Conservation (phyloP, 1,140 invertebrate species). For the Cydia amplana region DNA sequence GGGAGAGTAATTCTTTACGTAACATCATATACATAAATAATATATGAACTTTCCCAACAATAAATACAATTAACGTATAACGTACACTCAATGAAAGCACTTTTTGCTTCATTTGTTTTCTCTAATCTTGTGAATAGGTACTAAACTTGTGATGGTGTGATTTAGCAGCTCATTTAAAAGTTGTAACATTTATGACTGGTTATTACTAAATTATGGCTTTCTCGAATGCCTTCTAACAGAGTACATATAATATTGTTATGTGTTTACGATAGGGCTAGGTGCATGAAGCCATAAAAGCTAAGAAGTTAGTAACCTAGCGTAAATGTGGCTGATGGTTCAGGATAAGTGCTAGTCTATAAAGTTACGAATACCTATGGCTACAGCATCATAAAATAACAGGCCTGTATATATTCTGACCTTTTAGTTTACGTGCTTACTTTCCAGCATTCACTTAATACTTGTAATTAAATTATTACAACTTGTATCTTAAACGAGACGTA, state of each 20-base stretch:
- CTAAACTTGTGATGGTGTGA: constrained; percentile 10
- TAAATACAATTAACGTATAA: not conserved
- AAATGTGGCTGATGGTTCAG: not conserved
- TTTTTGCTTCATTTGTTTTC: not conserved
- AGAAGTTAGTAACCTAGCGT: not conserved
- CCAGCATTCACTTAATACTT: too few relatives aligned
- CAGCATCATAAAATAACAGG: not conserved
- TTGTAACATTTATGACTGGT: constrained; percentile 3
- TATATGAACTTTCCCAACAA: too few relatives aligned
- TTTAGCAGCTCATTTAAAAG: constrained; percentile 22
- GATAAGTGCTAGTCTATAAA: not conserved
- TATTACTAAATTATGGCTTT: not conserved
- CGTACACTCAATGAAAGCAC: not conserved
- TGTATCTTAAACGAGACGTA: too few relatives aligned
- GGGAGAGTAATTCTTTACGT: too few relatives aligned
- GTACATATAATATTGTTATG: constrained; percentile 1
- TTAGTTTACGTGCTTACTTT: too few relatives aligned
- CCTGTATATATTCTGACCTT: too few relatives aligned
- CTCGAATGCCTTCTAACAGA: not conserved
- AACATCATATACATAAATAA: too few relatives aligned
- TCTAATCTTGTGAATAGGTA: constrained; percentile 7
- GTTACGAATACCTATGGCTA: not conserved
- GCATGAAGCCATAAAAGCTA: constrained; percentile 12
- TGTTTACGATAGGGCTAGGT: constrained; percentile 8
- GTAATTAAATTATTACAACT: too few relatives aligned